Evolutionary conservation across 2,888 invertebrate species (phyloP).

Genomic region (Amphipyra berbera): DNA sequence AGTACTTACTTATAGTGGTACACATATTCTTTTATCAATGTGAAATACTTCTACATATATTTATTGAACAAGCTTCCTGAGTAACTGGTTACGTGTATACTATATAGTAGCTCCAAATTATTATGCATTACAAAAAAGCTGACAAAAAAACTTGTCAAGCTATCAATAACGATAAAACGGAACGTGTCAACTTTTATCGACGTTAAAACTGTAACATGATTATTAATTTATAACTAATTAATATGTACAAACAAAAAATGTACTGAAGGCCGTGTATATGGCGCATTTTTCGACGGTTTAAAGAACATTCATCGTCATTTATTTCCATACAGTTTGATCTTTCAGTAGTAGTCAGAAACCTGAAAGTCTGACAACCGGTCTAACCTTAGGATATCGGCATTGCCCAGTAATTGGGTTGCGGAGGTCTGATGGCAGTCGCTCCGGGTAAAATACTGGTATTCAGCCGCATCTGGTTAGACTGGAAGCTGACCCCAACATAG

Average conservation of each 20-base stretch:
- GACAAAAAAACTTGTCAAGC: conserved; percentile 36
- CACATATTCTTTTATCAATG: too few relatives aligned
- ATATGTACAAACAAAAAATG: conserved; percentile 1
- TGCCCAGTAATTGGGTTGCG: too few relatives aligned
- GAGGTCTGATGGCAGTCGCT: too few relatives aligned
- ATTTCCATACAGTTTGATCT: too few relatives aligned
- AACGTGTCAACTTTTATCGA: conserved; percentile 38
- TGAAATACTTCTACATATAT: not conserved
- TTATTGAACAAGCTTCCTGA: conserved; percentile 29
- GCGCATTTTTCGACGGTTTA: conserved; percentile 6
- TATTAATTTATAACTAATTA: conserved; percentile 36
- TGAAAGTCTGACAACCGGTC: too few relatives aligned
- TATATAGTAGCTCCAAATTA: conserved; percentile 16
- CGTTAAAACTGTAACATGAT: conserved; percentile 33
- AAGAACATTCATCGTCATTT: too few relatives aligned
- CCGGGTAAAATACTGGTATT: too few relatives aligned
- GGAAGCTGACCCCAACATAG: too few relatives aligned
- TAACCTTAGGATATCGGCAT: too few relatives aligned
- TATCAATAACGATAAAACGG: conserved; percentile 46
- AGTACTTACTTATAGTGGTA: too few relatives aligned
- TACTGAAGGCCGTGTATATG: not conserved
- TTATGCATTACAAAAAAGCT: conserved; percentile 31
- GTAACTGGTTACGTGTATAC: conserved; percentile 21
- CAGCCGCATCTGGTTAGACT: too few relatives aligned
- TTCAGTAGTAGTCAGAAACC: too few relatives aligned